phyloP scores from a whole-genome alignment of 1,140 invertebrate genomes.

The Mactra quadrangularis region DNA sequence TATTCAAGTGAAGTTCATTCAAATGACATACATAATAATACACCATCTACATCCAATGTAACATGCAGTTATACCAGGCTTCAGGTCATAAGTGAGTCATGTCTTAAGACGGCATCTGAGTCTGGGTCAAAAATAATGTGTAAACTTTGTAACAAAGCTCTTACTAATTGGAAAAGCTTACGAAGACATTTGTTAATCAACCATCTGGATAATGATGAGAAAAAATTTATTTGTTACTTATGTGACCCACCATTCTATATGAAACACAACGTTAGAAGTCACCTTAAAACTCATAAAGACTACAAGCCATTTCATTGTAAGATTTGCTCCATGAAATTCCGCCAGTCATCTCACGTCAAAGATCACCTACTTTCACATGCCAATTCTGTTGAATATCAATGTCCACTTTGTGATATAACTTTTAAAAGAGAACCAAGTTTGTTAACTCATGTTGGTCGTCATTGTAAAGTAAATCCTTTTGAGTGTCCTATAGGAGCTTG shows the following conservation, averaged over 20 bases:
- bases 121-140: neutral
- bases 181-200: neutral
- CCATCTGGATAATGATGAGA: conserved; percentile 16
- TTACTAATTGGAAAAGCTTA: conserved; percentile 5
- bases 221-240: conserved; percentile 5
- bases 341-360: conserved; percentile 18
- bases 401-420: neutral
- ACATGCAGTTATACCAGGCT: no score
- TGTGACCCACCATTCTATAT: conserved; percentile 5
- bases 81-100: no score
- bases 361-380: conserved; percentile 30
- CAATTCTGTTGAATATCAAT: neutral
- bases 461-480: conserved; percentile 13
- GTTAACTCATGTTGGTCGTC: neutral
- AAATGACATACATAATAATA: no score
- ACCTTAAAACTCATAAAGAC: conserved; percentile 19
- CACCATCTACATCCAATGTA: no score
- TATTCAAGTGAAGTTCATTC: no score
- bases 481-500: conserved; percentile 6
- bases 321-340: conserved; percentile 12
- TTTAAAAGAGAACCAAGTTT: neutral
- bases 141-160: neutral
- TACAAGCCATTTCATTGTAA: conserved; percentile 24
- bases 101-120: no score
- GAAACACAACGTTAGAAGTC: neutral